Conservation (phyloP, 1,140 invertebrate genomes). For the Ceratitis capitata region DNA sequence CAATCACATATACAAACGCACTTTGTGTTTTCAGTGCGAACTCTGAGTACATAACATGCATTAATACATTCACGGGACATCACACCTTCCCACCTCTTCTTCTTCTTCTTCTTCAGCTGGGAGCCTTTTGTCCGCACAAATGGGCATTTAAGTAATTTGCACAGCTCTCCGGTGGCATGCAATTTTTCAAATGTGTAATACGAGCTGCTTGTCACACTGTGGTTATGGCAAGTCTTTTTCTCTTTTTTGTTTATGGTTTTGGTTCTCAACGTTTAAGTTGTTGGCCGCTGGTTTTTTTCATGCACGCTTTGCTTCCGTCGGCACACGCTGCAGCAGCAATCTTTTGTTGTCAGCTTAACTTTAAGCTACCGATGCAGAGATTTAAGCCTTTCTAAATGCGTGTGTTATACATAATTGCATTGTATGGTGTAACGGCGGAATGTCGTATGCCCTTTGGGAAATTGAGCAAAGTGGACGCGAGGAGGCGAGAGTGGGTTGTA, state of each 20-base stretch:
- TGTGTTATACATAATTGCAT: background rate
- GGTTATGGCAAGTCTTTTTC: background rate
- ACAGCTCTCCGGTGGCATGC: slow-evolving; percentile 31
- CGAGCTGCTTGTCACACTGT: slow-evolving; percentile 8
- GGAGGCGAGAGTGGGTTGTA: no score
- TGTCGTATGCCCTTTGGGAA: background rate
- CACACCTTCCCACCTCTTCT: background rate
- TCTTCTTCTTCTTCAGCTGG: no score
- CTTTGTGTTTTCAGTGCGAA: no score
- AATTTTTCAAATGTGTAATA: slow-evolving; percentile 38
- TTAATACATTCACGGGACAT: background rate
- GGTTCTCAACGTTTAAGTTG: background rate
- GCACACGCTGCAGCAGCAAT: slow-evolving; percentile 4
- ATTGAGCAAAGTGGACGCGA: no score
- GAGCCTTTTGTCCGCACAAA: slow-evolving; percentile 27
- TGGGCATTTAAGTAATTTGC: slow-evolving; percentile 38
- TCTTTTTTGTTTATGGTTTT: background rate
- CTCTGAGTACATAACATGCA: no score
- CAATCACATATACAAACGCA: no score
- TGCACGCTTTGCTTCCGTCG: background rate
- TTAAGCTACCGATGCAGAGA: background rate
- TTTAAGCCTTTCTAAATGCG: slow-evolving; percentile 17
- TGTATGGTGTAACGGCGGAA: background rate
- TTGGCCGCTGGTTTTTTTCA: no score
- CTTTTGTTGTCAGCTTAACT: slow-evolving; percentile 29